phyloP scores from a whole-genome alignment of 2,888 invertebrate genomes.

The Xanthostigma xanthostigma region DNA sequence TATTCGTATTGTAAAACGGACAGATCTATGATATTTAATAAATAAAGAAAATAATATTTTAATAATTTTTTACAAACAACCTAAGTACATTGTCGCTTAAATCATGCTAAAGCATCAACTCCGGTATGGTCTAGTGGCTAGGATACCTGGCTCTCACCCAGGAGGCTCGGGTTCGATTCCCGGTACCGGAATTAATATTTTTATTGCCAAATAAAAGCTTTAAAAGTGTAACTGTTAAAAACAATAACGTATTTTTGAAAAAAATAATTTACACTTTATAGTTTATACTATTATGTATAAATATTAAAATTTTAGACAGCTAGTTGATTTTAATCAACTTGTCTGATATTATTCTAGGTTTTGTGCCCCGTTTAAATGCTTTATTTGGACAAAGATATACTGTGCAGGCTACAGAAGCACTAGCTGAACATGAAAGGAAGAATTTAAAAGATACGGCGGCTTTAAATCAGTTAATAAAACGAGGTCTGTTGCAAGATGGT shows the following conservation, averaged over 20 bases:
- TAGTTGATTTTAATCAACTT: not conserved
- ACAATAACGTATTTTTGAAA: too few species aligned
- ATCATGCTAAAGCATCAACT: conserved; percentile 12
- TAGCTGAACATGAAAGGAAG: conserved; percentile 53
- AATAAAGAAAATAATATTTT: not conserved
- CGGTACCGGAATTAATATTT: conserved; percentile 40
- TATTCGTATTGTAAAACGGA: not conserved
- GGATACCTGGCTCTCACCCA: conserved; percentile 59
- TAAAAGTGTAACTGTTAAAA: too few species aligned
- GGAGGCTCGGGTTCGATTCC: conserved; percentile 62
- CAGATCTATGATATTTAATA: not conserved
- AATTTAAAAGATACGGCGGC: conserved; percentile 43
- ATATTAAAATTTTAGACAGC: not conserved
- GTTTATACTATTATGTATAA: not conserved
- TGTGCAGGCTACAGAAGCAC: conserved; percentile 54
- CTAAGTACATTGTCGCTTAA: too few species aligned
- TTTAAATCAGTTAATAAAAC: conserved; percentile 39
- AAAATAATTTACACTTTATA: not conserved
- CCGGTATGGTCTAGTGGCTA: conserved; percentile 54
- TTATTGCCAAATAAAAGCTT: too few species aligned
- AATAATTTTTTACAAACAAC: too few species aligned
- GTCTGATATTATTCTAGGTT: conserved; percentile 30
- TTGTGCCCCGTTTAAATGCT: conserved; percentile 48
- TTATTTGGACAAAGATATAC: conserved; percentile 57
- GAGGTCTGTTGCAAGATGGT: conserved; percentile 44